These are phyloP conservation scores for Notocelia uddmanniana DNA, from an alignment of 2,888 invertebrate genomes.

Conservation along the genomic window DNA sequence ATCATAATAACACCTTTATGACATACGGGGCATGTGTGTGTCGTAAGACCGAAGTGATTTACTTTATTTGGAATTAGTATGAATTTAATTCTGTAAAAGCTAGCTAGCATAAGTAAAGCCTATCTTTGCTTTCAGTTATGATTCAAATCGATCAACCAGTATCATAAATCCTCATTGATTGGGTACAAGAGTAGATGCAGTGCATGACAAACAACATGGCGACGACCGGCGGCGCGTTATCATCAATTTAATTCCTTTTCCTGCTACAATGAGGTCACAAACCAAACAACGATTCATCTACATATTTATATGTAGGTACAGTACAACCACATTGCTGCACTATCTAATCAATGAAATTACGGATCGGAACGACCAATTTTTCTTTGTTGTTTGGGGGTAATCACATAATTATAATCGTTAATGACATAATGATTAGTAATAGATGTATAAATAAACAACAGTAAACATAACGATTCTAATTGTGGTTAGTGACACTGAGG, in stretches of 20 bases:
- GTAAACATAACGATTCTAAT: slow-evolving; percentile 11
- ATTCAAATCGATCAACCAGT: background rate
- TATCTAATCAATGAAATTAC: slow-evolving; percentile 45
- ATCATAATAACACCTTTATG: slow-evolving; percentile 14
- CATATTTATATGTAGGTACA: slow-evolving; percentile 47
- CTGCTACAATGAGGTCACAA: slow-evolving; percentile 83
- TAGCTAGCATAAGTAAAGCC: background rate
- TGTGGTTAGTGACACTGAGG: slow-evolving; percentile 12
- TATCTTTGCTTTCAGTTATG: background rate
- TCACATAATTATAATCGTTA: slow-evolving; percentile 4
- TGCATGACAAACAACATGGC: slow-evolving; percentile 62
- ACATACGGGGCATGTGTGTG: background rate
- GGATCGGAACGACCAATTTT: background rate
- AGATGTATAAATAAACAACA: slow-evolving; percentile 29
- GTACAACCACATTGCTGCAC: slow-evolving; percentile 50
- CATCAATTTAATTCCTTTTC: slow-evolving; percentile 82
- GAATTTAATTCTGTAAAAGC: background rate
- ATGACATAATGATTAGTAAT: slow-evolving; percentile 18
- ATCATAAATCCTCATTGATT: slow-evolving; percentile 11
- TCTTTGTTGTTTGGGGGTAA: slow-evolving; percentile 14
- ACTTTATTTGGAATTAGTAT: too few relatives aligned
- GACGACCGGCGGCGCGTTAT: slow-evolving; percentile 65
- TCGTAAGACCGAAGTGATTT: too few relatives aligned
- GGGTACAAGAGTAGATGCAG: slow-evolving; percentile 33
- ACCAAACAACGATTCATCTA: slow-evolving; percentile 66